phyloP scores from a whole-genome alignment of 2,113 vertebrate species.

The Barnardius zonarius region DNA sequence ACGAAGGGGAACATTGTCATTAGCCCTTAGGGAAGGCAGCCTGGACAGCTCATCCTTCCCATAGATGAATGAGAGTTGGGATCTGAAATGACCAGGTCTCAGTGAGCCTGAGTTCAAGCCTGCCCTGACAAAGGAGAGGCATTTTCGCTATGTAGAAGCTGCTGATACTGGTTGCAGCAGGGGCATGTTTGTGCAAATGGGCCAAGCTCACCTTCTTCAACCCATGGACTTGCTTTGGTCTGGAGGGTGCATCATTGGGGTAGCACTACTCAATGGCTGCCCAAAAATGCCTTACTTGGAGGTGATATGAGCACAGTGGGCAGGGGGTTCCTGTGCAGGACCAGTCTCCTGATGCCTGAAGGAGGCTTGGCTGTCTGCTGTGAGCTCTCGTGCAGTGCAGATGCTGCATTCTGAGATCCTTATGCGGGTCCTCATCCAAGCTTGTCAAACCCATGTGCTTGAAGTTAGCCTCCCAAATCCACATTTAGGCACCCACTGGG shows the following conservation, averaged over 20 bases:
- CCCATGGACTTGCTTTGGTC: not conserved
- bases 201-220: not conserved
- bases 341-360: not conserved
- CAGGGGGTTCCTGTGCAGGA: not conserved
- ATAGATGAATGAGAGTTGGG: not conserved
- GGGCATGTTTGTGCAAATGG: not conserved
- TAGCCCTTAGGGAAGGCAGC: not conserved
- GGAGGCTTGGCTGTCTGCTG: not conserved
- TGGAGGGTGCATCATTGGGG: not conserved
- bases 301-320: not conserved
- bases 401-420: not conserved
- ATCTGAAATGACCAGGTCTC: not conserved
- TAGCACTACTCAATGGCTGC: not conserved
- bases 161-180: not conserved
- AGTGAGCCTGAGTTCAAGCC: not conserved
- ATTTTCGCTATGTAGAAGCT: not conserved
- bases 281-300: accelerated
- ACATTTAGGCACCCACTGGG: not conserved
- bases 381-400: accelerated
- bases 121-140: not conserved
- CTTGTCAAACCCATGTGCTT: not conserved
- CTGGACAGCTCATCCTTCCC: not conserved
- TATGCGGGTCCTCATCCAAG: not conserved
- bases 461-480: not conserved
- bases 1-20: not conserved